Evolutionary conservation across 2,888 invertebrate species (phyloP), one percentile per base, ranked within the genome.

Genomic region (Melanostoma mellinum): DNA sequence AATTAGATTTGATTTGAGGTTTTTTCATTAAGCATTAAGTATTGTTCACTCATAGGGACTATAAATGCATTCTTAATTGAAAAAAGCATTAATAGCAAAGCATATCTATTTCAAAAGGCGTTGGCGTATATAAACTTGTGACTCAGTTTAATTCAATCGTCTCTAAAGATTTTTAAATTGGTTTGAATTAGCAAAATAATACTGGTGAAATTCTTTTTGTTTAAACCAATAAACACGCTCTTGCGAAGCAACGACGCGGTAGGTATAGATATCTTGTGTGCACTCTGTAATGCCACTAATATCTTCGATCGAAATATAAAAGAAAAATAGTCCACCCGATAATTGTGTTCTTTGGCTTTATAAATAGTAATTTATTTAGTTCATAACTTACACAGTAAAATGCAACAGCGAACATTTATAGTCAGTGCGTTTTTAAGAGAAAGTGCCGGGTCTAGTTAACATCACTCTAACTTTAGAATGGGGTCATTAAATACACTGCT

Each of bases 1-100:
- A 44, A 74, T 75, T 67, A 36, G 52, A 75, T 58, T 42, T 32
- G 67, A 58, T 67, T 52, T 44, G 42, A 67, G 67, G 40, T 65
- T 65, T 73, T 58, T 9, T 30, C 58, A 60, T 20, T 38, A n/a
- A 35, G 8, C 6, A 50, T n/a, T 42, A 35, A 10, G 3, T 6
- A 33, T 36, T 63, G 10, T 46, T 48, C n/a, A 46, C 50, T 20
- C 40, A 74, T n/a, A 58, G 50, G 36, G 48, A 67, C 52, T 52
- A 42, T n/a, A n/a, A n/a, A n/a, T 50, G 50, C 48, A 42, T n/a
- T 65, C 20, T 46, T 73, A 6, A 53, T 44, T 60, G 52, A 42
- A 42, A 20, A 52, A 60, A 60, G 50, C 58, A 52, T 60, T 52
- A 32, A 53, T 60, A 52, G 9, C 58, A 50, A 50, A 8, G 32